Base-by-base conservation (phyloP, 2,888 invertebrate genomes). In the Meteorus colon region DNA sequence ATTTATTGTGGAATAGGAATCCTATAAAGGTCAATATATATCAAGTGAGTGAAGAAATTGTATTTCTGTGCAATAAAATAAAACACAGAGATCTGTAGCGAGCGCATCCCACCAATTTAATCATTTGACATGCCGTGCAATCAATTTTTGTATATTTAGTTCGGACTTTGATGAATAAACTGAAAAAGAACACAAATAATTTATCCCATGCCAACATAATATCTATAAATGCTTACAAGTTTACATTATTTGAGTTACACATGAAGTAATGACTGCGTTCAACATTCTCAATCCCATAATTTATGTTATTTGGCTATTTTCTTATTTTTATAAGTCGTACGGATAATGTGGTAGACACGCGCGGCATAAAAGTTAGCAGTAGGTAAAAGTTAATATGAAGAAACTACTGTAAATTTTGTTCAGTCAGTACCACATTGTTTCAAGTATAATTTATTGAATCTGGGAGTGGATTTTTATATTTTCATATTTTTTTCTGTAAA, bases 21-120 rank as follows among this genome's bases (percentile, higher is more conserved):
- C 41, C 19, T 19, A 41, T 65, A 65, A 65, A n/a, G 37, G 65
- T 37, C 24, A 19, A 37, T 24, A 24, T 6, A 41, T 37, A 55
- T 55, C 19, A 4, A 55, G 10, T 19, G 19, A 19, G 65, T 65
- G 65, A 65, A 41, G 65, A 65, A 65, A 41, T 65, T 65, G 19
- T 37, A 19, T 37, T n/a, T 37, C n/a, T 6, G 19, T 24, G 2
- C 34, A 65, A 65, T 65, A 1, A 19, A 65, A 37, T 65, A 19
- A 10, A 8, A 19, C 8, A 19, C 55, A 55, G 19, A 48, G 16
- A 16, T 24, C 24, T 48, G n/a, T n/a, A n/a, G 4, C 0, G 16
- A n/a, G 4, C 4, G 4, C 48, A 16, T n/a, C 3, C n/a, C n/a
- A 12, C 48, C 48, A 48, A 48, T 48, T n/a, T n/a, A 48, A 48